Percentiles rank a stretch among this genome's conserved stretches.
phyloP scores from a whole-genome alignment of 2,888 invertebrate genomes.

The Eupithecia pulchellata region DNA sequence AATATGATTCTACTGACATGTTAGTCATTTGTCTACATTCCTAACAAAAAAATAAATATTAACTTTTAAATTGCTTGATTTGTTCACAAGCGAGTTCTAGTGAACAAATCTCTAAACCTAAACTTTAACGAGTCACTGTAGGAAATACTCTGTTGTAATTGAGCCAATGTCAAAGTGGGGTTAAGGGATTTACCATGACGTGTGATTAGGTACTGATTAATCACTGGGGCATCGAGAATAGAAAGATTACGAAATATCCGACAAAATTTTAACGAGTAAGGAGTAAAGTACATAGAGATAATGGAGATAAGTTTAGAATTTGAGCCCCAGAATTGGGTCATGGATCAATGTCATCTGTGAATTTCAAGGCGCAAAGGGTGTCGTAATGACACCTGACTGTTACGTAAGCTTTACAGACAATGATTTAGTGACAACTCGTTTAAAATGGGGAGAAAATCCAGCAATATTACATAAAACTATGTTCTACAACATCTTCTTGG shows the following conservation, averaged over 20 bases:
- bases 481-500: not conserved
- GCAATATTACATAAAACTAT: not conserved
- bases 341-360: constrained; percentile 78
- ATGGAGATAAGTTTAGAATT: constrained; percentile 24
- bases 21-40: not conserved
- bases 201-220: constrained; percentile 3
- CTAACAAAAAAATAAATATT: not conserved
- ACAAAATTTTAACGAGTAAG: not conserved
- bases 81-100: not conserved
- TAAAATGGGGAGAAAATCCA: not conserved
- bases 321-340: constrained; percentile 62
- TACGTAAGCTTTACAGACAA: constrained; percentile 71
- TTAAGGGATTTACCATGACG: constrained; percentile 32
- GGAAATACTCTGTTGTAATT: not conserved
- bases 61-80: not conserved
- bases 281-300: not conserved
- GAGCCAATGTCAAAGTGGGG: constrained; percentile 25
- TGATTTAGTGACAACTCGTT: constrained; percentile 7
- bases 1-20: not conserved
- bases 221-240: not conserved
- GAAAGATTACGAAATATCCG: too few species aligned
- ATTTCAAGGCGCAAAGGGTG: constrained; percentile 68
- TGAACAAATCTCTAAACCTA: not conserved
- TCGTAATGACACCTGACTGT: constrained; percentile 67
- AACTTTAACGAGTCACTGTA: not conserved